Conservation (phyloP, 2,797 vertebrate species). For the Intellagama lesueurii region DNA sequence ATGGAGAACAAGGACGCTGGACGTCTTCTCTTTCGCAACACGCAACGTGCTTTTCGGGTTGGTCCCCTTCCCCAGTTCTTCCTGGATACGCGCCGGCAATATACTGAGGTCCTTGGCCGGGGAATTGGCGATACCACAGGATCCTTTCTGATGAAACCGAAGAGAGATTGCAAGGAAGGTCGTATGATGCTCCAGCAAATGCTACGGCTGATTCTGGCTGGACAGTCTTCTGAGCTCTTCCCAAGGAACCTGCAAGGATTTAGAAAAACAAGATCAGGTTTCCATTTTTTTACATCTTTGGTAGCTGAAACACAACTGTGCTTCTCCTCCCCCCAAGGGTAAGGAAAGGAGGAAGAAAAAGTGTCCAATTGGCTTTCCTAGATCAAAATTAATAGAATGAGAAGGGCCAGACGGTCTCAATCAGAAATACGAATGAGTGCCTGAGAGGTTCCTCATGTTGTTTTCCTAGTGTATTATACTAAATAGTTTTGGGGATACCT, state of each 20-base stretch:
- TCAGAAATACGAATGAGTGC: too few relatives aligned
- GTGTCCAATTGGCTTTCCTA: too few relatives aligned
- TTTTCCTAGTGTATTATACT: too few relatives aligned
- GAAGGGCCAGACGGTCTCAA: too few relatives aligned
- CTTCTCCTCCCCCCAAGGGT: too few relatives aligned
- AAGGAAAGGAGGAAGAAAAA: too few relatives aligned
- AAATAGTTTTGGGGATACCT: too few relatives aligned
- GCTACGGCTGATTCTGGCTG: conserved; percentile 23
- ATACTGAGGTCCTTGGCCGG: conserved; percentile 15
- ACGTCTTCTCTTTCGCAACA: not conserved
- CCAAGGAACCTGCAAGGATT: not conserved
- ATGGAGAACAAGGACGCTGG: not conserved
- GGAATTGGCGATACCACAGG: conserved; percentile 49
- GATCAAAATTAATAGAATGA: too few relatives aligned
- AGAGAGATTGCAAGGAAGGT: conserved; percentile 35
- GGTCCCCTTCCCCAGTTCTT: rapidly evolving
- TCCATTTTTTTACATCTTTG: too few relatives aligned
- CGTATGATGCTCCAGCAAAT: conserved; percentile 40
- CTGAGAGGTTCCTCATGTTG: too few relatives aligned
- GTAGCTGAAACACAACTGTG: too few relatives aligned
- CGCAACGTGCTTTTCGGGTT: not conserved
- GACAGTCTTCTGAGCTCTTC: not conserved
- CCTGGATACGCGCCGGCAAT: conserved; percentile 27
- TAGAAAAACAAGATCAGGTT: not conserved
- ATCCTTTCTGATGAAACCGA: conserved; percentile 18